Conservation (phyloP, 1,140 invertebrate species). For the Frieseomelitta varia region DNA sequence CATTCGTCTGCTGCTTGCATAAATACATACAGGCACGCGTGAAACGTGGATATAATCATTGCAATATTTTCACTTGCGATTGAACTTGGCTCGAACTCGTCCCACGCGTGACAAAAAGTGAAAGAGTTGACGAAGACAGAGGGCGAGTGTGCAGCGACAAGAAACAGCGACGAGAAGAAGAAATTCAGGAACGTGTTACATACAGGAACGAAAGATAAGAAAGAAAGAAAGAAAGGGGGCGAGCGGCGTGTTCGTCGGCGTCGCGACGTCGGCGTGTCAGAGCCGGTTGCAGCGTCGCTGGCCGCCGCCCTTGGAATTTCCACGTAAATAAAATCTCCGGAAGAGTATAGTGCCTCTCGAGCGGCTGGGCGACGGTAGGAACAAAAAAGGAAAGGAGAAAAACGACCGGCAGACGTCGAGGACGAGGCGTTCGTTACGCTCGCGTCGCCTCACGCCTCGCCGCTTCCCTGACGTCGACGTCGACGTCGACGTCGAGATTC, state of each 20-base stretch:
- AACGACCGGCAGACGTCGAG: slow-evolving; percentile 52
- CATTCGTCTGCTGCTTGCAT: too few relatives aligned
- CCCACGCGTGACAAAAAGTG: too few relatives aligned
- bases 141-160: background rate
- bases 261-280: slow-evolving; percentile 65
- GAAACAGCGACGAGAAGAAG: background rate
- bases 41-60: too few relatives aligned
- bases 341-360: slow-evolving; percentile 58
- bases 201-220: background rate
- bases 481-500: slow-evolving; percentile 65
- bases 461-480: slow-evolving; percentile 55
- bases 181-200: slow-evolving; percentile 32
- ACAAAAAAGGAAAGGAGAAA: slow-evolving; percentile 52
- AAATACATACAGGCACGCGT: too few relatives aligned
- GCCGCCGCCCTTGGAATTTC: slow-evolving; percentile 71
- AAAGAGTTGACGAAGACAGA: background rate
- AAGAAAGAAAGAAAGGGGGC: background rate
- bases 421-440: slow-evolving; percentile 67
- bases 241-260: slow-evolving; percentile 27
- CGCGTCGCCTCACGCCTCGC: slow-evolving; percentile 66
- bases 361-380: slow-evolving; percentile 47
- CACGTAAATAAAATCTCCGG: slow-evolving; percentile 71
- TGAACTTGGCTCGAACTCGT: too few relatives aligned
- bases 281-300: slow-evolving; percentile 51
- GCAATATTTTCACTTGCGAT: too few relatives aligned